Conservation (phyloP, 1,140 invertebrate genomes). For the Nilaparvata lugens region DNA sequence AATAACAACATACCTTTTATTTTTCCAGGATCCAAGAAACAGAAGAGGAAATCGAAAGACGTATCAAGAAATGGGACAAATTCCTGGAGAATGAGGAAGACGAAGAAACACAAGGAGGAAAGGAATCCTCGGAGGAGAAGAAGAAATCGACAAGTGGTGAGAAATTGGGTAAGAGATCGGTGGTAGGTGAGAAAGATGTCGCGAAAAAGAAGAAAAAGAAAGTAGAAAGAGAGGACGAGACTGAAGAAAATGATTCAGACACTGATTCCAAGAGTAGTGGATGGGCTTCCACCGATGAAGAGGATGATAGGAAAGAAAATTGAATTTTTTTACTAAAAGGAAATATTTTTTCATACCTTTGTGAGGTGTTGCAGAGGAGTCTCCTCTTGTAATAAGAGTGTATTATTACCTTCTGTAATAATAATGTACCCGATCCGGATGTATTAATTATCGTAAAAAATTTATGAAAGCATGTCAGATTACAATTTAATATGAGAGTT, state of each 20-base stretch:
- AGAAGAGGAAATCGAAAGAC: slow-evolving; percentile 70
- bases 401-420: too few relatives aligned
- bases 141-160: background rate
- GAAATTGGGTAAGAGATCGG: background rate
- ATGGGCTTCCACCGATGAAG: background rate
- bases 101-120: slow-evolving; percentile 23
- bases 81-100: slow-evolving; percentile 55
- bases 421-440: too few relatives aligned
- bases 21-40: slow-evolving; percentile 70
- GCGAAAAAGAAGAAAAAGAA: slow-evolving; percentile 8
- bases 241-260: background rate
- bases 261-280: background rate
- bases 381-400: too few relatives aligned
- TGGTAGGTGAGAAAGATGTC: slow-evolving; percentile 17
- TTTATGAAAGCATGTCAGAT: too few relatives aligned
- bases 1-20: slow-evolving; percentile 9
- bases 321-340: too few relatives aligned
- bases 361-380: too few relatives aligned
- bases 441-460: too few relatives aligned
- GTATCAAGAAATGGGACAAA: slow-evolving; percentile 81
- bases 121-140: slow-evolving; percentile 14
- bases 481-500: too few relatives aligned
- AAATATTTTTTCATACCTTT: too few relatives aligned
- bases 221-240: slow-evolving; percentile 9
- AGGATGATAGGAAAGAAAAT: background rate